These are phyloP conservation scores for Artemia franciscana DNA, from an alignment of 1,140 invertebrate species.

Conservation along the genomic window DNA sequence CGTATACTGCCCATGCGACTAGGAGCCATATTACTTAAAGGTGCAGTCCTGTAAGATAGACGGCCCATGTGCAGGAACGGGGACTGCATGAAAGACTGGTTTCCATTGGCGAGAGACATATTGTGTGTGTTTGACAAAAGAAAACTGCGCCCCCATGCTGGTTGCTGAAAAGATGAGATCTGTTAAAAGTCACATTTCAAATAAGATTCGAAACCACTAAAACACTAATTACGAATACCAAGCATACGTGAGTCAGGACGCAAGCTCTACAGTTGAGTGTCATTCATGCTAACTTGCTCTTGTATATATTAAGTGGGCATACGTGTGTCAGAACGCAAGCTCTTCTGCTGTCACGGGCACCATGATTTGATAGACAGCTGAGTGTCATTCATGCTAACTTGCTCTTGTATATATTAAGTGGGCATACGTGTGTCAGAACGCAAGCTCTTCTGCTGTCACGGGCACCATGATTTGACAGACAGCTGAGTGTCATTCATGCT, in stretches of 20 bases:
- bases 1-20: too few species aligned
- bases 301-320: neutral
- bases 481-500: neutral
- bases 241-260: neutral
- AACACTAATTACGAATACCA: neutral
- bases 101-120: neutral
- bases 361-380: too few species aligned
- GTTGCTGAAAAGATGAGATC: neutral
- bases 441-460: too few species aligned
- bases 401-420: neutral
- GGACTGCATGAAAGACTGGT: neutral
- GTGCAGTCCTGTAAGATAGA: neutral
- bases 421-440: neutral
- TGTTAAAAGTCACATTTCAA: neutral
- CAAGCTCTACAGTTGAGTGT: neutral
- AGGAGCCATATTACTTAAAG: too few species aligned
- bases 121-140: neutral
- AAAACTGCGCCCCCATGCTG: neutral
- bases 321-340: neutral
- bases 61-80: neutral
- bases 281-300: neutral
- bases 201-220: neutral
- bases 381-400: neutral
- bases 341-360: too few species aligned
- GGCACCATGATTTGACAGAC: too few species aligned